These are phyloP conservation scores for Phengaris arion DNA, from an alignment of 2,888 invertebrate species.

Conservation along the genomic window DNA sequence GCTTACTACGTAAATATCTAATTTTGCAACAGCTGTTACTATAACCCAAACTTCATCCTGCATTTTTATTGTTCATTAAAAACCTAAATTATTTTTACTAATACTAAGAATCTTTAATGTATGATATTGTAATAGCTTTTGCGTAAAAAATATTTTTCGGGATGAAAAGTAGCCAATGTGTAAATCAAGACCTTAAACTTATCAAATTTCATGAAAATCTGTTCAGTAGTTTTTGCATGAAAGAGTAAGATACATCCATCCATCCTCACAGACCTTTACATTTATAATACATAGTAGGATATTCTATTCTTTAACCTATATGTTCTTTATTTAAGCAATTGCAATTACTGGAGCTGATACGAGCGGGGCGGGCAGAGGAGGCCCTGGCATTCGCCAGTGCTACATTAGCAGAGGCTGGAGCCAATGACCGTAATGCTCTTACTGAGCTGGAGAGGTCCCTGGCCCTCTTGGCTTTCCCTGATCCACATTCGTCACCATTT, in stretches of 20 bases:
- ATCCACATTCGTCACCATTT: constrained; percentile 96
- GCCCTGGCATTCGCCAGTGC: constrained; percentile 94
- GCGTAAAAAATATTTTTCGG: too few relatives aligned
- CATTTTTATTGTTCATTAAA: too few relatives aligned
- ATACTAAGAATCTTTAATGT: not conserved
- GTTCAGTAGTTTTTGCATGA: too few relatives aligned
- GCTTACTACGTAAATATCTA: constrained; percentile 36
- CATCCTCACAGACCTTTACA: too few relatives aligned
- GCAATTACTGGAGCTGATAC: constrained; percentile 92
- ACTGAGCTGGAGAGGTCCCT: constrained; percentile 94
- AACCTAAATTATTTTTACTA: not conserved
- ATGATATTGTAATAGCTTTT: too few relatives aligned
- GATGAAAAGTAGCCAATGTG: too few relatives aligned
- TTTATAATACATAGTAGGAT: too few relatives aligned
- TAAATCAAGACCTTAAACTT: too few relatives aligned
- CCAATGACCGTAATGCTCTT: constrained; percentile 85
- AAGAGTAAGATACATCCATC: too few relatives aligned
- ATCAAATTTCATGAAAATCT: too few relatives aligned
- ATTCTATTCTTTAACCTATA: too few relatives aligned
- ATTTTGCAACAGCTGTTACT: not conserved
- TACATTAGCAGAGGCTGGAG: constrained; percentile 93
- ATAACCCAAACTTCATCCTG: not conserved
- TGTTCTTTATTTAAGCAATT: constrained; percentile 83
- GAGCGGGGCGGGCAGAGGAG: constrained; percentile 91
- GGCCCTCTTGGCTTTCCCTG: constrained; percentile 97